Base-by-base conservation (phyloP, 2,888 invertebrate species). In the Amphipyra tragopoginis region DNA sequence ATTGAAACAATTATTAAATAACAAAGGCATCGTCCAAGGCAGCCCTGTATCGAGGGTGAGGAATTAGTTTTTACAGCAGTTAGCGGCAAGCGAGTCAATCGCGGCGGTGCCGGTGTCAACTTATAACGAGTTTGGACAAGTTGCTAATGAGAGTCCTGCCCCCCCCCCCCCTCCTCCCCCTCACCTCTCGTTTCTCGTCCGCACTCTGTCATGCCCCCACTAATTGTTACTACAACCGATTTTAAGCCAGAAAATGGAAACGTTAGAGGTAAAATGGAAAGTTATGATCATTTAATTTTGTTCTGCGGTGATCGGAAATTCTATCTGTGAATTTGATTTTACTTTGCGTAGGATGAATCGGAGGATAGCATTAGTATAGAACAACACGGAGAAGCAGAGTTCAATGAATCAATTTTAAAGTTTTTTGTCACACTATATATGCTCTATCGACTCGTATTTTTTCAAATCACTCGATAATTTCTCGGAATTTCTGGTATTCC, bases 91-190 rank as follows among this genome's bases (percentile, higher is more conserved):
- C 80, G 80, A 85, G 86, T 86, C 85, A 88, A 86, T 86, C 84
- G 72, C 55, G 75, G 69, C 60, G 51, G 55, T 51, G 72, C 65
- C 74, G 66, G 68, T 78, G 67, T 82, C 86, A 90, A 92, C 82
- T 93, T 92, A 85, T 92, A 92, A 92, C 91, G 90, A 93, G 92
- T 89, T 91, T 89, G 88, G 91, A 91, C 93, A 91, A 91, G 85
- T 91, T 88, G 90, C 88, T 93, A 92, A 93, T 93, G 93, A 92
- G 92, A 86, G 83, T 75, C 75, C 75, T 84, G 83, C 77, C 80
- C 72, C 72, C 66, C 67, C 10, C 21, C 8, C 45, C 34, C 13
- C 36, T 11, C 14, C 14, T n/a, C n/a, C 53, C 29, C 34, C 21
- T 1, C 44, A 10, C 14, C 21, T n/a, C 45, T 14, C 60, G 6